phyloP scores from a whole-genome alignment of 2,888 invertebrate species.

The Leptogaster cylindrica region DNA sequence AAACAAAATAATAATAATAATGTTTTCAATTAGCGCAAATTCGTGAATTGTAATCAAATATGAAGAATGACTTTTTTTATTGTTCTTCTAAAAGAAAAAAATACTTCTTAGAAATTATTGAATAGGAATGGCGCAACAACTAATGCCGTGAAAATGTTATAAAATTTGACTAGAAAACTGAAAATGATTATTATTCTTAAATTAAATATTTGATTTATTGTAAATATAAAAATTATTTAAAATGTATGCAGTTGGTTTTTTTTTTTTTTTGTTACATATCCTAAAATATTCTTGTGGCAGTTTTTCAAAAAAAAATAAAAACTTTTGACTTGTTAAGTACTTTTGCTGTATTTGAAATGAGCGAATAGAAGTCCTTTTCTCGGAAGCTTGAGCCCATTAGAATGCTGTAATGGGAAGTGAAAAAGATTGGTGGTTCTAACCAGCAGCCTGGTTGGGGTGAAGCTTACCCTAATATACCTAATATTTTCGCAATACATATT shows the following conservation, averaged over 20 bases:
- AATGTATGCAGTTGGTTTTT: background rate
- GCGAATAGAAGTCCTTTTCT: too few relatives aligned
- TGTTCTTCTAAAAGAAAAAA: background rate
- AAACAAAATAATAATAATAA: too few relatives aligned
- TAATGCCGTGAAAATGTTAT: slow-evolving; percentile 13
- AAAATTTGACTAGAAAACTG: slow-evolving; percentile 14
- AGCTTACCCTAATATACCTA: too few relatives aligned
- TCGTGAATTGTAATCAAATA: slow-evolving; percentile 34
- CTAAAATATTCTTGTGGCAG: too few relatives aligned
- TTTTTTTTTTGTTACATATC: background rate
- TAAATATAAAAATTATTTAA: slow-evolving; percentile 27
- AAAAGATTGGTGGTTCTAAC: too few relatives aligned
- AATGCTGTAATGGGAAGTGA: too few relatives aligned
- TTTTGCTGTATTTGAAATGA: too few relatives aligned
- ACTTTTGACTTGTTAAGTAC: too few relatives aligned
- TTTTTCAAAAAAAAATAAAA: too few relatives aligned
- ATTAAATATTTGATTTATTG: slow-evolving; percentile 33
- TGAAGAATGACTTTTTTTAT: slow-evolving; percentile 17
- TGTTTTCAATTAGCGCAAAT: slow-evolving; percentile 23
- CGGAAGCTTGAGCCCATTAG: too few relatives aligned
- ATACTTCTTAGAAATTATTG: slow-evolving; percentile 22
- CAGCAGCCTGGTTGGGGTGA: too few relatives aligned
- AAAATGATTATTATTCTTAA: slow-evolving; percentile 25
- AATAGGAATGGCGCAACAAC: slow-evolving; percentile 1
- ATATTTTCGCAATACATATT: too few relatives aligned